Percentiles rank a stretch among this genome's conserved stretches.
Conservation (phyloP, 2,888 invertebrate genomes). For the Drosophila paucipuncta region DNA sequence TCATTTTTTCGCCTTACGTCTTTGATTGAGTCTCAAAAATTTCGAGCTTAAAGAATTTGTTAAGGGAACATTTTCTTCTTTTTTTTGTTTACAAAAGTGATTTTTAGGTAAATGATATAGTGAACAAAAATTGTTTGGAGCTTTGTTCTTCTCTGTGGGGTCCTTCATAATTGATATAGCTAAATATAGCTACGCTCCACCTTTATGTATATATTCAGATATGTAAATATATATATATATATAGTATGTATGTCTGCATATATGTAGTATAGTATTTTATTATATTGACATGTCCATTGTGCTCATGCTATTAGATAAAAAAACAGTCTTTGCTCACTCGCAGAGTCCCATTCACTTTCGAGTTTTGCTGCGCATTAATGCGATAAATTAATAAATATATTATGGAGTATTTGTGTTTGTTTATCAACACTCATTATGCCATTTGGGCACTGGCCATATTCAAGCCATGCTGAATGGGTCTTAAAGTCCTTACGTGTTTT, state of each 20-base stretch:
- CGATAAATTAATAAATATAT: constrained; percentile 67
- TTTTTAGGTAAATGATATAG: background rate
- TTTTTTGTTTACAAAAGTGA: background rate
- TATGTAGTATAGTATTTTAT: too few relatives aligned
- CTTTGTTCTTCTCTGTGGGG: background rate
- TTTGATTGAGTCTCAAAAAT: background rate
- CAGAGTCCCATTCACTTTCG: constrained; percentile 5
- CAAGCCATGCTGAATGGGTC: background rate
- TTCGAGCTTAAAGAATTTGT: too few relatives aligned
- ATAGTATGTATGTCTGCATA: background rate
- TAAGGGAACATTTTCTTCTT: too few relatives aligned
- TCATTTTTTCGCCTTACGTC: background rate
- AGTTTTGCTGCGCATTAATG: constrained; percentile 63
- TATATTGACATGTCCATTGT: background rate
- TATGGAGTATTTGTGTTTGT: constrained; percentile 53
- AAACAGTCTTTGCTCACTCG: background rate
- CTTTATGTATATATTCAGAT: background rate
- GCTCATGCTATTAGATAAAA: background rate
- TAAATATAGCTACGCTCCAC: background rate
- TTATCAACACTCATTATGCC: constrained; percentile 31
- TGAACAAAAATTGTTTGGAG: background rate
- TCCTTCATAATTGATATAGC: background rate
- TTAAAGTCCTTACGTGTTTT: constrained; percentile 8
- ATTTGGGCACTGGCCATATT: constrained; percentile 2
- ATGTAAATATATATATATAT: background rate